Conservation (phyloP, 2,113 vertebrate genomes). For the Ovis canadensis region DNA sequence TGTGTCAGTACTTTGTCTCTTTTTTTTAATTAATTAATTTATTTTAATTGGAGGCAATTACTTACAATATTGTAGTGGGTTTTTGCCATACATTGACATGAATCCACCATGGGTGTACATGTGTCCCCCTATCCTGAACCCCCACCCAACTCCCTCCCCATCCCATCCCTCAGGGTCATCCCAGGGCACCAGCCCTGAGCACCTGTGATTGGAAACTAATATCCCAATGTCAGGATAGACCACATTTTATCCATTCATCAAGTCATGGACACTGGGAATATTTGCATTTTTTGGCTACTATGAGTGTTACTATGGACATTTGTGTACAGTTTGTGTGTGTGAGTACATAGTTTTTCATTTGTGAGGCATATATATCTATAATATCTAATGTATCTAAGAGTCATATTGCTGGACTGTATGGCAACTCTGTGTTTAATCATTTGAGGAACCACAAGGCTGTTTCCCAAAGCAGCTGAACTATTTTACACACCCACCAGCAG, state of each 20-base stretch:
- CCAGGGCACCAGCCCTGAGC: neutral
- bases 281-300: neutral
- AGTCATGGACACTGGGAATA: neutral
- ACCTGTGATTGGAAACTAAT: neutral
- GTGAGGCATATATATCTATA: neutral
- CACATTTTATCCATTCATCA: neutral
- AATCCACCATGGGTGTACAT: neutral
- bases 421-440: neutral
- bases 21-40: neutral
- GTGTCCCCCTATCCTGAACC: neutral
- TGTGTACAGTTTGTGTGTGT: neutral
- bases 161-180: neutral
- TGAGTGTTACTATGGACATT: neutral
- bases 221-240: neutral
- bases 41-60: neutral
- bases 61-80: neutral
- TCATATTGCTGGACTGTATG: neutral
- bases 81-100: neutral
- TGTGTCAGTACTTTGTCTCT: neutral
- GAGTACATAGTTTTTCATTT: neutral
- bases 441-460: neutral
- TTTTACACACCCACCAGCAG: neutral
- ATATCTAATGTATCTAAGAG: neutral
- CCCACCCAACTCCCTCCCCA: rapidly evolving
- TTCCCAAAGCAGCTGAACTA: neutral